phyloP scores from a whole-genome alignment of 2,797 vertebrate species.

The Setipinna tenuifilis region DNA sequence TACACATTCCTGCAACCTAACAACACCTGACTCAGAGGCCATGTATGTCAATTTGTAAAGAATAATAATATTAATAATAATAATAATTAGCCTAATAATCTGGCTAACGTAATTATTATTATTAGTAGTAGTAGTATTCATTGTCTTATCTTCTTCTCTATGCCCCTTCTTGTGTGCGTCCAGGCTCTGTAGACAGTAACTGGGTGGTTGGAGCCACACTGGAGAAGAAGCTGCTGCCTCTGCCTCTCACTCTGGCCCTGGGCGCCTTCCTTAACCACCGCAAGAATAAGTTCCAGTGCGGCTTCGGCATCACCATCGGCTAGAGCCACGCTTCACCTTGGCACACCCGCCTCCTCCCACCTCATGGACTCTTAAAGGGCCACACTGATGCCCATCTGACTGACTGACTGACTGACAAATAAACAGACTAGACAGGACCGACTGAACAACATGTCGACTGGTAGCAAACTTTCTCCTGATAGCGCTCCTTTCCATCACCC shows the following conservation, averaged over 20 bases:
- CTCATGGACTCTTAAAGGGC: constrained; percentile 16
- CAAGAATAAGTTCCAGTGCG: constrained; percentile 92
- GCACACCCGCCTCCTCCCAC: constrained; percentile 13
- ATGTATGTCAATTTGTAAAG: too few relatives aligned
- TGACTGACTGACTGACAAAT: constrained; percentile 37
- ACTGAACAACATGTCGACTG: background rate
- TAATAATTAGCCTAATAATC: too few relatives aligned
- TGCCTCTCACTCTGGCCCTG: constrained; percentile 88
- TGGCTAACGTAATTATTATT: too few relatives aligned
- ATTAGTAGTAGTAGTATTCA: constrained; percentile 60
- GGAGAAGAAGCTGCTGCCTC: constrained; percentile 89
- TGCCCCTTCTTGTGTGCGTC: background rate
- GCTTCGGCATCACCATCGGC: constrained; percentile 88
- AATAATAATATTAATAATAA: too few relatives aligned
- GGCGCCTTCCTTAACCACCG: constrained; percentile 89
- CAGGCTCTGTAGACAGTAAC: constrained; percentile 89
- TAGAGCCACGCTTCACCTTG: constrained; percentile 59
- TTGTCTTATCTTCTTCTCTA: background rate
- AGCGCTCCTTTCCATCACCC: background rate
- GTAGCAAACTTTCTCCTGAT: background rate
- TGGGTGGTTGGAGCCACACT: constrained; percentile 89
- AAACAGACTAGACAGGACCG: background rate
- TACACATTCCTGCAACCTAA: too few relatives aligned
- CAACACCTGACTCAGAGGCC: too few relatives aligned
- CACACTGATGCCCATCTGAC: background rate